Evolutionary conservation across 2,797 vertebrate genomes (phyloP), one percentile per base, ranked within the genome.

Genomic region (Balearica regulorum): DNA sequence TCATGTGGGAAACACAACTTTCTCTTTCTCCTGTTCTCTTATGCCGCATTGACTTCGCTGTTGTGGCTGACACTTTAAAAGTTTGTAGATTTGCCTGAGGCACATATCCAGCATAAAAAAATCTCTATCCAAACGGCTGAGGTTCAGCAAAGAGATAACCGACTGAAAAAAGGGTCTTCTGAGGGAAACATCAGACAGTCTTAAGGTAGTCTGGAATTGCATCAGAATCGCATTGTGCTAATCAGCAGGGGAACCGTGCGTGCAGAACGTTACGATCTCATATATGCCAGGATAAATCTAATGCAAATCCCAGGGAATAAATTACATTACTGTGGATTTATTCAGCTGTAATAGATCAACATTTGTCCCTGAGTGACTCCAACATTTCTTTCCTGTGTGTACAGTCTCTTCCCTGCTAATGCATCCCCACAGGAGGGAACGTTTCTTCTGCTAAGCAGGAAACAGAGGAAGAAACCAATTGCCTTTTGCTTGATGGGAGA

Each of bases 61-160:
- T 90, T 96, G 94, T 94, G 95, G 89, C 94, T 96, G 93, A 89
- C 90, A 86, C 95, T 88, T 68, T 26, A 14, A n/a, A 91, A 96
- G 83, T 97, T 93, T 96, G 94, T 90, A 80, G 84, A 87, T 94
- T 94, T 95, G 92, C 95, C 96, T 83, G 89, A 96, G 92, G 96
- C 95, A 93, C 39, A 37, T 64, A 92, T 75, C 61, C 93, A 94
- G 79, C 76, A 83, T 0, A 89, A 68, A 92, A 87, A 93, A 94
- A 92, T 81, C 87, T 89, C 79, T 62, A 49, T 94, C 57, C 58
- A 91, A 91, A 85, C 1, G 13, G 64, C 31, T 95, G 89, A 95
- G 72, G 64, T 86, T 90, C 85, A 57, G 76, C 81, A 83, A 80
- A 90, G 75, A 81, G 35, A 95, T 29, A 75, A 91, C 35, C 3